phyloP scores from a whole-genome alignment of 2,888 invertebrate species.

The Asteroscopus sphinx region DNA sequence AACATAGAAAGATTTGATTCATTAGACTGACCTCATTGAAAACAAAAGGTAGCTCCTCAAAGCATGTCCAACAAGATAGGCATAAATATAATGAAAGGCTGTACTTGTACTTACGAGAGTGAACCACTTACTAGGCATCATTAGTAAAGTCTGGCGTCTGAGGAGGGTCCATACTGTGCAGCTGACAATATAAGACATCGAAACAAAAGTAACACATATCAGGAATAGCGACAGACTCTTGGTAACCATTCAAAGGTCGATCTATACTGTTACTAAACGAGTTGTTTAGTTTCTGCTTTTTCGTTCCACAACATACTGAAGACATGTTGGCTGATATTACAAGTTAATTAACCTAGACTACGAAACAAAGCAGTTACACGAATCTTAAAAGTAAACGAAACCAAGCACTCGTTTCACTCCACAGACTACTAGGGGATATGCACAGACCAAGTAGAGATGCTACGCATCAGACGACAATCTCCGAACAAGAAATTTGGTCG shows the following conservation, averaged over 20 bases:
- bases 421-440: too few relatives aligned
- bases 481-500: too few relatives aligned
- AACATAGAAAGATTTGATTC: conserved; percentile 45
- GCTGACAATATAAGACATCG: conserved; percentile 98
- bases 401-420: conserved; percentile 67
- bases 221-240: conserved; percentile 93
- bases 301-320: conserved; percentile 97
- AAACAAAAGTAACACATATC: conserved; percentile 99
- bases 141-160: conserved; percentile 97
- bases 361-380: conserved; percentile 71
- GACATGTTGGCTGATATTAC: conserved; percentile 91
- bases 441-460: too few relatives aligned
- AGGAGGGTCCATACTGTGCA: conserved; percentile 97
- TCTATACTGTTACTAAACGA: conserved; percentile 89
- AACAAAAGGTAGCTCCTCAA: conserved; percentile 69
- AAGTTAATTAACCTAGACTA: conserved; percentile 62
- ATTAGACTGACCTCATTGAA: conserved; percentile 67
- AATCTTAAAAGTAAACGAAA: conserved; percentile 74
- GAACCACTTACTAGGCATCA: conserved; percentile 95
- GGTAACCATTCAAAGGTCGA: conserved; percentile 88
- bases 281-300: conserved; percentile 97
- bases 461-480: too few relatives aligned
- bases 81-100: conserved; percentile 22
- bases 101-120: conserved; percentile 45
- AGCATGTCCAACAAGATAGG: conserved; percentile 54